These are phyloP conservation scores for Anarsia innoxiella DNA, from an alignment of 2,888 invertebrate species.

Conservation along the genomic window DNA sequence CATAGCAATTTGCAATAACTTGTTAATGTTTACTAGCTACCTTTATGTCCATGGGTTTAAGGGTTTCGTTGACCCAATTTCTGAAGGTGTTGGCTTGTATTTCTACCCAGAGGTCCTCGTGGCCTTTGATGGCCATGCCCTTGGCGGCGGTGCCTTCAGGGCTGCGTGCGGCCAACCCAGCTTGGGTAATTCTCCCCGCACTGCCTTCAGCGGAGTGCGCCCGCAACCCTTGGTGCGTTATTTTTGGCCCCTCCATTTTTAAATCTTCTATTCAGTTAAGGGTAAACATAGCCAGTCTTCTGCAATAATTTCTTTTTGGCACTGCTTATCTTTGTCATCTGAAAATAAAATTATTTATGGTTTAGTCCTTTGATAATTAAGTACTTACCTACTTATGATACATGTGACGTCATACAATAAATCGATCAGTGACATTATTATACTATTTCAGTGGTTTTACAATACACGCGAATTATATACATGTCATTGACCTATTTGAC, in stretches of 20 bases:
- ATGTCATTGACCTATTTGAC: too few relatives aligned
- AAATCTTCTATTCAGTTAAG: constrained; percentile 24
- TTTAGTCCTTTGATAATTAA: too few relatives aligned
- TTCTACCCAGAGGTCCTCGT: constrained; percentile 96
- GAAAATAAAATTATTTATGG: constrained; percentile 33
- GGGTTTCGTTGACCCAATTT: constrained; percentile 97
- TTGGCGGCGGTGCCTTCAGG: constrained; percentile 95
- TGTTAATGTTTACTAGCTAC: constrained; percentile 40
- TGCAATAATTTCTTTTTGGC: constrained; percentile 38
- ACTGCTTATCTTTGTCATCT: constrained; percentile 44
- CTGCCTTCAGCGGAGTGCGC: constrained; percentile 77
- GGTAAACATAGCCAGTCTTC: constrained; percentile 26
- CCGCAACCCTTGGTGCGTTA: constrained; percentile 74
- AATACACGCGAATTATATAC: too few relatives aligned
- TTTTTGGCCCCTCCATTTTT: constrained; percentile 69
- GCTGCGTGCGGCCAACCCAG: constrained; percentile 90
- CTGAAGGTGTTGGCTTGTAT: constrained; percentile 97
- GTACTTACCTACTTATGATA: too few relatives aligned
- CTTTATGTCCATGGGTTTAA: constrained; percentile 81
- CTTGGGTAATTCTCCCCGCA: constrained; percentile 80
- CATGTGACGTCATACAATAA: too few relatives aligned
- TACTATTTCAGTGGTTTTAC: too few relatives aligned
- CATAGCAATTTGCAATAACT: constrained; percentile 4
- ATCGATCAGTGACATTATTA: too few relatives aligned
- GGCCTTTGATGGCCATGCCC: constrained; percentile 95